These are phyloP conservation scores for Poeciliopsis turneri DNA, from an alignment of 2,797 vertebrate genomes.

Conservation along the genomic window DNA sequence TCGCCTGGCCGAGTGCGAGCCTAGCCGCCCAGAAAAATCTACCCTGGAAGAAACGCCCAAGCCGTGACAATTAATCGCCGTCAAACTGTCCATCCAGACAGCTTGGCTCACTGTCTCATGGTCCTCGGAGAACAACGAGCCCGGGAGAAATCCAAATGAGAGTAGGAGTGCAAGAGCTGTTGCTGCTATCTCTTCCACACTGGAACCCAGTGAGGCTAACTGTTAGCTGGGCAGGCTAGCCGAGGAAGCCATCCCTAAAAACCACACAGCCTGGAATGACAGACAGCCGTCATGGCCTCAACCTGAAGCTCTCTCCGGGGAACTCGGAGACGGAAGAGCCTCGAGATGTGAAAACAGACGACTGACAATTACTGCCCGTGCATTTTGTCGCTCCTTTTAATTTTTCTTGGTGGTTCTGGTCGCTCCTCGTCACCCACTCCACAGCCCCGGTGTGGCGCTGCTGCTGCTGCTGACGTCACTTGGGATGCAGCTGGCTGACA, in stretches of 20 bases:
- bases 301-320: slow-evolving; percentile 11
- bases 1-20: slow-evolving; percentile 70
- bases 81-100: slow-evolving; percentile 67
- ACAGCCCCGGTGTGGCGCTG: slow-evolving; percentile 71
- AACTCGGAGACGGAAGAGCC: slow-evolving; percentile 1
- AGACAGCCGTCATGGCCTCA: slow-evolving; percentile 42
- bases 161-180: slow-evolving; percentile 12
- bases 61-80: slow-evolving; percentile 61
- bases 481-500: slow-evolving; percentile 61
- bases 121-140: slow-evolving; percentile 25
- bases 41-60: slow-evolving; percentile 63
- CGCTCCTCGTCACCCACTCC: slow-evolving; percentile 77
- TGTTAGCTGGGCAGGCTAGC: slow-evolving; percentile 70
- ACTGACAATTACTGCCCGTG: slow-evolving; percentile 53
- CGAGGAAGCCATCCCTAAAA: slow-evolving; percentile 69
- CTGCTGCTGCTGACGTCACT: slow-evolving; percentile 61
- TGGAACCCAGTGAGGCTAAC: slow-evolving; percentile 60
- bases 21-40: slow-evolving; percentile 79
- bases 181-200: slow-evolving; percentile 41
- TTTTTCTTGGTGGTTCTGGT: slow-evolving; percentile 57
- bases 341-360: slow-evolving; percentile 28
- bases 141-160: neutral
- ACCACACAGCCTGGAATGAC: slow-evolving; percentile 50
- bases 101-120: neutral
- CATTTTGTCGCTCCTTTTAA: slow-evolving; percentile 64